Conservation (phyloP, 2,888 invertebrate species). For the Chesias legatella region DNA sequence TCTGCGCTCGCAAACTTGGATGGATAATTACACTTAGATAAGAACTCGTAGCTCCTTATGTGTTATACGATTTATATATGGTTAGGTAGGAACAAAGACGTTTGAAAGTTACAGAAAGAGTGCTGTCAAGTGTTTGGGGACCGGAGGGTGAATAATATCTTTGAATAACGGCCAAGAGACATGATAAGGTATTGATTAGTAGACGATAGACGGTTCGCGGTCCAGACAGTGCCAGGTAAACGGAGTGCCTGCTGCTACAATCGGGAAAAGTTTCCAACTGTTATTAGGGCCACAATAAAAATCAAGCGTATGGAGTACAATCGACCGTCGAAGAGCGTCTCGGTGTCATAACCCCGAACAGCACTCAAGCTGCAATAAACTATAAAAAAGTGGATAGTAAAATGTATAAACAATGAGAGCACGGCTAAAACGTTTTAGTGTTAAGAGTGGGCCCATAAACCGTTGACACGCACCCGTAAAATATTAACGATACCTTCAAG, state of each 20-base stretch:
- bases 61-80: slow-evolving; percentile 39
- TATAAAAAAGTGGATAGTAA: slow-evolving; percentile 76
- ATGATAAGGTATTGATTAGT: slow-evolving; percentile 17
- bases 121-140: slow-evolving; percentile 21
- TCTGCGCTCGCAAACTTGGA: slow-evolving; percentile 72
- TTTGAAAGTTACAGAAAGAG: slow-evolving; percentile 24
- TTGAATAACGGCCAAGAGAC: slow-evolving; percentile 8
- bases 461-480: slow-evolving; percentile 79
- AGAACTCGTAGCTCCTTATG: slow-evolving; percentile 58
- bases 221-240: slow-evolving; percentile 31
- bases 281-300: slow-evolving; percentile 60
- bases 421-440: slow-evolving; percentile 78
- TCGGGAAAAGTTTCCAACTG: slow-evolving; percentile 42
- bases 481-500: slow-evolving; percentile 79
- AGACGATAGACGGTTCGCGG: slow-evolving; percentile 24
- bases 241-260: slow-evolving; percentile 35
- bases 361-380: slow-evolving; percentile 70
- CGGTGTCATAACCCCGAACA: slow-evolving; percentile 61
- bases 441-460: slow-evolving; percentile 78
- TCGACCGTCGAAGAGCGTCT: slow-evolving; percentile 56
- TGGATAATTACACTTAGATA: slow-evolving; percentile 78
- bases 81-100: slow-evolving; percentile 22
- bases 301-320: slow-evolving; percentile 61
- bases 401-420: slow-evolving; percentile 79
- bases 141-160: slow-evolving; percentile 12